phyloP scores from a whole-genome alignment of 2,113 vertebrate species.

The Ceyx cyanopectus region DNA sequence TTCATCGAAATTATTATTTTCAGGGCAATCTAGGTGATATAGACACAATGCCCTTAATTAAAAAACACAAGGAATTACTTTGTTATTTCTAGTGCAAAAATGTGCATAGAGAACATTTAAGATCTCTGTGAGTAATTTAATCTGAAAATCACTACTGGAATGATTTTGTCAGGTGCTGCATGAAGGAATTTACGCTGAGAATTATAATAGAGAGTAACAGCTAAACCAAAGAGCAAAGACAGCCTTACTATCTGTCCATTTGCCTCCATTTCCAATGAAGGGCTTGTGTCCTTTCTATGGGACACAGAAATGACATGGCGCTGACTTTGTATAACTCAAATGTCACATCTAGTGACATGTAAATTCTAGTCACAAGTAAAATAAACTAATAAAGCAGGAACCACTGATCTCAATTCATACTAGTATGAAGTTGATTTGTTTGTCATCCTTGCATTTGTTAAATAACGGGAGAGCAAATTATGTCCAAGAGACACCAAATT shows the following conservation, averaged over 20 bases:
- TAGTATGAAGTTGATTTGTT: neutral
- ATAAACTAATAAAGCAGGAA: rapidly evolving
- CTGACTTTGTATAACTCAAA: neutral
- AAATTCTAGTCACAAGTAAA: neutral
- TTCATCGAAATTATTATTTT: neutral
- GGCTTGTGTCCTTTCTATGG: neutral
- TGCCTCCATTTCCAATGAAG: neutral
- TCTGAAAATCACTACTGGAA: neutral
- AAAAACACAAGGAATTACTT: neutral
- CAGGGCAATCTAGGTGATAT: neutral
- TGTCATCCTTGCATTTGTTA: neutral
- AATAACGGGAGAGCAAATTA: neutral
- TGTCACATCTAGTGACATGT: neutral
- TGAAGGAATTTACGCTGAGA: neutral
- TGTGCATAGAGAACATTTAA: neutral
- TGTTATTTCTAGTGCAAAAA: neutral
- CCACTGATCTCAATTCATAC: neutral
- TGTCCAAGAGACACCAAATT: neutral
- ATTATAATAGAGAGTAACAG: neutral
- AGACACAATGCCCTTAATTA: neutral
- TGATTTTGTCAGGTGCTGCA: neutral
- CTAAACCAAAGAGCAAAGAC: neutral
- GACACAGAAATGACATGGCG: neutral
- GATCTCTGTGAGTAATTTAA: neutral
- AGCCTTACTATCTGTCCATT: neutral